Conservation (phyloP, 1,140 invertebrate species). For the Ectropis grisescens region DNA sequence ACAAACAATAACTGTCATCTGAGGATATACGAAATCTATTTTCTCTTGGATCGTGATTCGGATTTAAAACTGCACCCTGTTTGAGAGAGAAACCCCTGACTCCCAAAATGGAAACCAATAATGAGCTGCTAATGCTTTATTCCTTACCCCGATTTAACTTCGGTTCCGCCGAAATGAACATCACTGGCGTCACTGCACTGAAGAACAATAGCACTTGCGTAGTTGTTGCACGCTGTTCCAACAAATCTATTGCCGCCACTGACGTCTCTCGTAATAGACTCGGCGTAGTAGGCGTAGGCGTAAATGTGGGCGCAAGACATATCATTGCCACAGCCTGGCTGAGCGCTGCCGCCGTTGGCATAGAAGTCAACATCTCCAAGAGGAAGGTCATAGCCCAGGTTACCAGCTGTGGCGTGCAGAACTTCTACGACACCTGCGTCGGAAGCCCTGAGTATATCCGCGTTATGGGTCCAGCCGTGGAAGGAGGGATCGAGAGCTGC, state of each 20-base stretch:
- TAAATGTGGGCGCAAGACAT: slow-evolving; percentile 31
- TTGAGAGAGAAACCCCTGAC: too few relatives aligned
- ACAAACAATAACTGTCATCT: too few relatives aligned
- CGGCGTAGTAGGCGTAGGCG: slow-evolving; percentile 40
- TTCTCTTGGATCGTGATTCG: too few relatives aligned
- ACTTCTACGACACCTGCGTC: slow-evolving; percentile 79
- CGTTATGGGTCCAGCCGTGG: slow-evolving; percentile 55
- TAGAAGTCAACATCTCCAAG: slow-evolving; percentile 80
- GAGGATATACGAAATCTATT: too few relatives aligned
- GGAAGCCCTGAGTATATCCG: slow-evolving; percentile 66
- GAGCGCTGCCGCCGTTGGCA: slow-evolving; percentile 73
- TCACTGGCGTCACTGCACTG: slow-evolving; percentile 29
- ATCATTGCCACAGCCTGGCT: slow-evolving; percentile 28
- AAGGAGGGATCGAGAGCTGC: slow-evolving; percentile 72
- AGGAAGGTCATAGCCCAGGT: slow-evolving; percentile 67
- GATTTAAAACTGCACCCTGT: too few relatives aligned
- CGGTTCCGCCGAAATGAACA: slow-evolving; percentile 30
- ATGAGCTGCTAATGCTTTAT: too few relatives aligned
- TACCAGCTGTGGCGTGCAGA: slow-evolving; percentile 77
- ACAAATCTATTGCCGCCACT: slow-evolving; percentile 25
- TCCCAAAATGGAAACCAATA: too few relatives aligned
- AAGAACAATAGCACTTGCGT: slow-evolving; percentile 22
- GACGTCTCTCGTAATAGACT: slow-evolving; percentile 29
- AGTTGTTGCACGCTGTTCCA: slow-evolving; percentile 35
- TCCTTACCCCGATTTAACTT: slow-evolving; percentile 28